Evolutionary conservation across 2,113 vertebrate species (phyloP).

Genomic region (Dolichallabes microphthalmus): DNA sequence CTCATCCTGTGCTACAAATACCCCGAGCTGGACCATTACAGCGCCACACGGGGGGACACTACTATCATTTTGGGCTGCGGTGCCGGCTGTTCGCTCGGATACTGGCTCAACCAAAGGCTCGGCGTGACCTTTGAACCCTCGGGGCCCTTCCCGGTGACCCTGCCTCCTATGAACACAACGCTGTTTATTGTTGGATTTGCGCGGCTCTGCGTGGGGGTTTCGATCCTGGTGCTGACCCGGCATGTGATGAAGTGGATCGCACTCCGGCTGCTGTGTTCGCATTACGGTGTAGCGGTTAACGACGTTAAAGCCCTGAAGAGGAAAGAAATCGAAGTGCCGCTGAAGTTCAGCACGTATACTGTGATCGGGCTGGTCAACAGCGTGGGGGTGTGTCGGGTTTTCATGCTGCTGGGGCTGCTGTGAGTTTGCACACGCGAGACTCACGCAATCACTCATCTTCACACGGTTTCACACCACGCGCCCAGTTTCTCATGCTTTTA

Average conservation of each 20-base stretch:
- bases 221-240: conserved; percentile 74
- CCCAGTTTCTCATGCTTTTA: no score
- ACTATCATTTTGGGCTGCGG: conserved; percentile 82
- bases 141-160: conserved; percentile 65
- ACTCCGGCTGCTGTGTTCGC: conserved; percentile 70
- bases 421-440: conserved; percentile 59
- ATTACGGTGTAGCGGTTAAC: conserved; percentile 68
- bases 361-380: conserved; percentile 81
- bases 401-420: conserved; percentile 74
- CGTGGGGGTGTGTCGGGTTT: conserved; percentile 77
- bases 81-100: conserved; percentile 80
- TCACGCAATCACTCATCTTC: no score
- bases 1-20: conserved; percentile 86
- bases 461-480: no score
- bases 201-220: conserved; percentile 75
- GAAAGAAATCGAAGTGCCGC: conserved; percentile 89
- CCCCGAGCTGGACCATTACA: conserved; percentile 85
- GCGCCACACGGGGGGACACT: conserved; percentile 89
- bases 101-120: conserved; percentile 81
- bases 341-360: conserved; percentile 86
- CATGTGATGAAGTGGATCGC: conserved; percentile 70
- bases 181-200: conserved; percentile 35
- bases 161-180: conserved; percentile 57
- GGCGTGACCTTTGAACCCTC: conserved; percentile 64
- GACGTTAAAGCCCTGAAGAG: conserved; percentile 73